Base-by-base conservation (phyloP, 2,797 vertebrate species). In the Pelobates cultripes region DNA sequence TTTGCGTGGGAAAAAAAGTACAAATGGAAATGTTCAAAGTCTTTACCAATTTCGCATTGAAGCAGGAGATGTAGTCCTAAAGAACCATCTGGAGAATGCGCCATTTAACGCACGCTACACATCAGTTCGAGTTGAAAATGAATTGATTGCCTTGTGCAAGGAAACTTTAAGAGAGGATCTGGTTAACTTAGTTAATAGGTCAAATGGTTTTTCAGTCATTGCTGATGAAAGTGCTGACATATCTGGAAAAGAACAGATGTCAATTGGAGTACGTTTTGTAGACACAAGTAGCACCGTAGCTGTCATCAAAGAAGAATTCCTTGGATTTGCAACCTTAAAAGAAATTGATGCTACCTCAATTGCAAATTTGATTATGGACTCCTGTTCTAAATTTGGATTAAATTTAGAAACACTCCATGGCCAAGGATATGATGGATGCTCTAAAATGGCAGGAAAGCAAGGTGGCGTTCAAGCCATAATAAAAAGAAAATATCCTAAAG, bases 321-420 rank as follows among this genome's bases (percentile, higher is more conserved):
- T 28, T 28, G 28, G 28, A 28, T 28, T 28, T 28, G 28, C 28
- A 28, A 28, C 28, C 9, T 67, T 67, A 67, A 67, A 2, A 7
- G 64, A 67, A 67, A 67, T 67, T 3, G 64, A 70, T 70, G 10
- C 6, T 70, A 70, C 3, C 68, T 71, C 69, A 71, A 71, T 71
- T 45, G 69, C 69, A 71, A 71, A 71, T 71, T 51, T 4, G 43
- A 70, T 70, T 70, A 70, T 70, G 67, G 17, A 64, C 28, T 28
- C 61, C 3, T 28, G 61, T 10, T 64, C 61, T 28, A 64, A 64
- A 70, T 69, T 69, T 69, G 67, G 43, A 69, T 69, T 43, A 44
- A 69, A 44, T 12, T 43, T 69, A 69, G 67, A 69, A 69, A 69
- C 44, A 13, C 41, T 69, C 64, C 28, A 67, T 51, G 47, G 47